Base-by-base conservation (phyloP, 2,113 vertebrate genomes). In the Callipepla squamata region DNA sequence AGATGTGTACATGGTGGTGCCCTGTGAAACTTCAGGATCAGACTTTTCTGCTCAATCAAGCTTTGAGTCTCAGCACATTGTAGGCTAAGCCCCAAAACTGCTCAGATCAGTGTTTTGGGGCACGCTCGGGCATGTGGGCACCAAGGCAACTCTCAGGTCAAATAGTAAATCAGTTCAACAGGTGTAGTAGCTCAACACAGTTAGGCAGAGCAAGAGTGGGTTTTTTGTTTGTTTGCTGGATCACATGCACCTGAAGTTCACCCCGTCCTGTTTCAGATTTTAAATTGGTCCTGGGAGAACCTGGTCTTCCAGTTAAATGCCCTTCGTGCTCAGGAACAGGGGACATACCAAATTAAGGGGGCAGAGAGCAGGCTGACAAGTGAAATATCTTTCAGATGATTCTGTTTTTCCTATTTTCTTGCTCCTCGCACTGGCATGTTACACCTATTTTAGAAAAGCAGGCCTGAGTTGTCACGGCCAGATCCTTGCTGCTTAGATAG, bases 191-290 rank as follows among this genome's bases (percentile, higher is more conserved):
- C 65, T 90, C 76, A 51, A 0, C 28, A n/a, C 66, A 23, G 21
- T 67, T 42, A 51, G 25, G 42, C 55, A 90, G 42, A 63, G 47
- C 68, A 87, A 85, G 59, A 5, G 1, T 47, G 63, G 79, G 32
- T 25, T 32, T 87, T 91, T 66, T 77, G 36, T 82, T 94, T 95
- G 75, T 53, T 85, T 92, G 76, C 67, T 83, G 63, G 55, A 82
- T 90, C 61, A 90, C 55, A 77, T 74, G 61, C 34, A 85, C 14
- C 21, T 50, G 5, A 87, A 67, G 61, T 70, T 89, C 62, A 82
- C 12, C 17, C 45, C 62, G 34, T 70, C 40, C 38, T 72, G 13
- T 63, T 53, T 91, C 14, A 53, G 45, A n/a, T 45, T 94, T 20
- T 63, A 84, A 79, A 28, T 23, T 26, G 7, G 2, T 44, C 9